Evolutionary conservation across 23 tunicate species (phyloP), one percentile per base, ranked within the genome.

Genomic region (Phallusia fumigata): DNA sequence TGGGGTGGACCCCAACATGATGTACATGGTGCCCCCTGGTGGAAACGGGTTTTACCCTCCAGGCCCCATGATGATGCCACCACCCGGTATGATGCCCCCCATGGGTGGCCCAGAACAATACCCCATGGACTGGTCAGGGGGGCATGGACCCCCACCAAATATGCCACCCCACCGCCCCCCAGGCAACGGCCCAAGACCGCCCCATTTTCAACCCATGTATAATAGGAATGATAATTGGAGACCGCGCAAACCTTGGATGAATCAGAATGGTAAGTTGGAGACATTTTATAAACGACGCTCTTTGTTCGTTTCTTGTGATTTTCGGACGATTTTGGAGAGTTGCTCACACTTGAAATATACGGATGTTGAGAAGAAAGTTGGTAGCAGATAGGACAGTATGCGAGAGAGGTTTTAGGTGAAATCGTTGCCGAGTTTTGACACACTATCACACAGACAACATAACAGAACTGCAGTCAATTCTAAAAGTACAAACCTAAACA

Each of bases 31-130:
- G 30, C 65, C 84, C 0, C 65, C 79, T 13, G 79, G 79, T 0
- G 78, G 44, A 33, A 74, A 74, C 44, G 78, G 78, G 26, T 74
- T 21, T 74, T 19, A 12, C 81, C 49, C 52, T 16, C 64, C 32
- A 36, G 72, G 52, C n/a, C 86, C 86, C 28, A 83, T 65, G 52
- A 84, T 84, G 87, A 58, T 65, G 53, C 90, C 85, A 65, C 86
- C 50, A 51, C 82, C 77, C 0, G 79, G 78, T 31, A 84, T 84
- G 88, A n/a, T 35, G 52, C 83, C 73, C 18, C 84, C 77, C 12
- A 81, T 82, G 52, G 65, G 30, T 30, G 69, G 44, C 35, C 73
- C 64, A 8, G 65, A 81, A 49, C 77, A 40, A 2, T 36, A 36
- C 52, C 32, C 53, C 8, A 81, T 81, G 85, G 73, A 53, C 5